A percentile compares a stretch with the other conserved stretches of the same genome.
phyloP scores from a whole-genome alignment of 1,140 invertebrate species.

The Delia radicum region DNA sequence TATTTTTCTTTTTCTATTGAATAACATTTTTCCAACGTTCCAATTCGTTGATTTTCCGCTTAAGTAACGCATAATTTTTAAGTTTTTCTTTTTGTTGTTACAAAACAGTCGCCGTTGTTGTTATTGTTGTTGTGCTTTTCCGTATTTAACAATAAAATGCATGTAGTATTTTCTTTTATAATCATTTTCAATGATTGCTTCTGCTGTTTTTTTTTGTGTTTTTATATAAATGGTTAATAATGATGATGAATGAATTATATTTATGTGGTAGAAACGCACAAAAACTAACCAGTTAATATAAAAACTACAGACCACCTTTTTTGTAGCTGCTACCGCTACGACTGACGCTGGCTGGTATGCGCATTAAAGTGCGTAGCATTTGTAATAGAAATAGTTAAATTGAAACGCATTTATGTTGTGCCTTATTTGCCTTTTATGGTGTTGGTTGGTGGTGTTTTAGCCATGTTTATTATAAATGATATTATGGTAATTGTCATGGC shows the following conservation, averaged over 20 bases:
- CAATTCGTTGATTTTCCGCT: background rate
- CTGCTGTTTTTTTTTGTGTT: background rate
- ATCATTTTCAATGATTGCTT: background rate
- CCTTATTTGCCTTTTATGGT: background rate
- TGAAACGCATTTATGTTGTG: background rate
- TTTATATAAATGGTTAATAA: background rate
- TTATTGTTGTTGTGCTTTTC: background rate
- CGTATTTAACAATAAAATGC: background rate
- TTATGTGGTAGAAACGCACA: no score
- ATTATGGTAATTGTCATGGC: conserved; percentile 1
- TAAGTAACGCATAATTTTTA: background rate
- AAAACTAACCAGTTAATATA: no score
- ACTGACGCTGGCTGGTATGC: background rate
- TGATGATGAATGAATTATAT: background rate
- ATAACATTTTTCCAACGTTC: background rate
- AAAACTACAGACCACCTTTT: no score
- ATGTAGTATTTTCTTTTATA: no score
- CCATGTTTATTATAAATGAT: background rate
- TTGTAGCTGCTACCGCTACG: no score
- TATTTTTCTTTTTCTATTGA: no score
- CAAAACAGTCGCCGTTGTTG: no score
- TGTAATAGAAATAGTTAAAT: background rate
- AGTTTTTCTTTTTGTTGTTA: no score
- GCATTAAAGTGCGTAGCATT: background rate
- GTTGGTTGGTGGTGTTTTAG: background rate